phyloP scores from a whole-genome alignment of 2,113 vertebrate genomes.

The Muscicapa adusta region DNA sequence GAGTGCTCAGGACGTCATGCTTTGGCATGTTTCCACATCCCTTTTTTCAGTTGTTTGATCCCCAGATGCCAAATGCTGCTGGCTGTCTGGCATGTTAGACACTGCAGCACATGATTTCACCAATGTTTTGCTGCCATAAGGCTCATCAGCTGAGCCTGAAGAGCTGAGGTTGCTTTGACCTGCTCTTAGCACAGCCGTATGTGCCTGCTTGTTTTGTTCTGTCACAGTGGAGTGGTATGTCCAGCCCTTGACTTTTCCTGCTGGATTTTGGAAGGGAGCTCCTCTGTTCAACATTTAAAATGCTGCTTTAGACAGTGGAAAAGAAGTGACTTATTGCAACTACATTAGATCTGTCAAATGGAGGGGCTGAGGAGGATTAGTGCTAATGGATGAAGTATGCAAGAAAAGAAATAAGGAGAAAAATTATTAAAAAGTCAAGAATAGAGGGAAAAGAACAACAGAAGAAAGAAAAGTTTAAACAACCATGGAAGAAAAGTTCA shows the following conservation, averaged over 20 bases:
- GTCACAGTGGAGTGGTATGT: neutral
- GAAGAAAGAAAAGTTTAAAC: neutral
- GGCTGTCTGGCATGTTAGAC: neutral
- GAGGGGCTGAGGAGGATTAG: neutral
- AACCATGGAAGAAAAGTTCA: neutral
- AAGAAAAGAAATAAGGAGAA: neutral
- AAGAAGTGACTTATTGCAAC: neutral
- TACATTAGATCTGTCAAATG: neutral
- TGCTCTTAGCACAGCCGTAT: neutral
- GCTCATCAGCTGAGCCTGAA: neutral
- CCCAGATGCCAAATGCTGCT: neutral
- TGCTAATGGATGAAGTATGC: neutral
- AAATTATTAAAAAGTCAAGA: neutral
- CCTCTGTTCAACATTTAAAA: neutral
- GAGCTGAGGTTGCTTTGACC: neutral
- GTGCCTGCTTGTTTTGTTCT: neutral
- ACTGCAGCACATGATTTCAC: neutral
- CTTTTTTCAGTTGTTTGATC: neutral
- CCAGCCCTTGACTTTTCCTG: neutral
- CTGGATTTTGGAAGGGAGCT: conserved; percentile 1
- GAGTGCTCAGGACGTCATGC: neutral
- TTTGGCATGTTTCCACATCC: neutral
- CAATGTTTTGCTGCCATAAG: neutral
- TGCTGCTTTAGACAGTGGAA: neutral
- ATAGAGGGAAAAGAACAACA: neutral